Base-by-base conservation (phyloP, 1,140 invertebrate genomes). In the Caenorhabditis tropicalis region DNA sequence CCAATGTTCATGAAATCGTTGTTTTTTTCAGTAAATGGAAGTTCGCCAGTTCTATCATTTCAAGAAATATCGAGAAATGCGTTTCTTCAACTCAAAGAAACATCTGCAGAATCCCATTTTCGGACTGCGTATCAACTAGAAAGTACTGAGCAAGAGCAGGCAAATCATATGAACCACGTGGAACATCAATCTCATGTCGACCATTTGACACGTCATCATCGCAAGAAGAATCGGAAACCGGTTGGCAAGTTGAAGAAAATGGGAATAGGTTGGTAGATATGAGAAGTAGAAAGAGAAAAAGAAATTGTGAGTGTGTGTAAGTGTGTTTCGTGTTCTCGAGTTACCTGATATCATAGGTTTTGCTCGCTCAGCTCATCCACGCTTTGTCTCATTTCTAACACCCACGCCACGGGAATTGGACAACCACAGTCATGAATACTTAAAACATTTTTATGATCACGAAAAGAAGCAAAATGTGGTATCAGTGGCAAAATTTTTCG, bases 281-380 rank as follows among this genome's bases (percentile, higher is more conserved):
- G 65, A 19, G 29, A 74, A 74, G n/a, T 33, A 16, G 19, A 16
- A 74, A 43, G n/a, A 36, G 36, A 74, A 43, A 36, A 12, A 29
- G 53, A 27, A 24, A 27, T 6, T 2, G 53, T 27, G 4, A 33
- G 36, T 74, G 65, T 74, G 29, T 74, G 36, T 74, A n/a, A 33
- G 65, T 74, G 65, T 74, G 65, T 74, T 74, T 74, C 65, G 65
- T 74, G 65, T 74, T 74, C 65, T 74, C 33, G 65, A 74, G 65
- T 74, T 74, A 74, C 65, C 65, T 74, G 65, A 74, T 74, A 74
- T 74, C 65, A 74, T 74, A 5, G 65, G 65, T 74, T 5, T 43
- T 74, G n/a, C 65, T 24, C 36, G 36, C 36, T 74, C 65, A 74
- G 33, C 65, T 39, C 65, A 74, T 74, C 65, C 65, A 65, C 58